Evolutionary conservation across 2,113 vertebrate species (phyloP).

Genomic region (Forbesichthys papilliferus): DNA sequence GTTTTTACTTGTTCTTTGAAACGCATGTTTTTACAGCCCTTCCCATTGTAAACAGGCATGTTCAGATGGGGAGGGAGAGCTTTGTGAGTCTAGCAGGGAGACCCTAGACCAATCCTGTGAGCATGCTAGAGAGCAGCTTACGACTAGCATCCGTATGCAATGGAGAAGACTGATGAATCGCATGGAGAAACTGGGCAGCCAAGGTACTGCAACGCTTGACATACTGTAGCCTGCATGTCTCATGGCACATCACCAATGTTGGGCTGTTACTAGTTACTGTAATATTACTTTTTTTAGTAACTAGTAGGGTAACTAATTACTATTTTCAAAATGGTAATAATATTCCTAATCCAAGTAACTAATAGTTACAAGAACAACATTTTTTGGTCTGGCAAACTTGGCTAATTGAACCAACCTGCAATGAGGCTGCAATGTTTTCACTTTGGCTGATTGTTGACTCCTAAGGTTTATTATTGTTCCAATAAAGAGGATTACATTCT

Average conservation of each 20-base stretch:
- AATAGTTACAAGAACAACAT: too few species aligned
- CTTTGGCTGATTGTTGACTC: too few species aligned
- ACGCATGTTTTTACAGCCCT: background rate
- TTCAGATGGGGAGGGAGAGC: slow-evolving; percentile 86
- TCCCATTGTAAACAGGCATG: slow-evolving; percentile 65
- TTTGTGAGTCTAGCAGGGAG: slow-evolving; percentile 82
- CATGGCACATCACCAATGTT: background rate
- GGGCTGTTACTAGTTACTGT: background rate
- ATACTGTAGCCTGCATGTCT: background rate
- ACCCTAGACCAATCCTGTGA: slow-evolving; percentile 90
- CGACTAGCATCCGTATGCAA: slow-evolving; percentile 94
- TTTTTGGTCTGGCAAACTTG: too few species aligned
- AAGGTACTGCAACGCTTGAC: slow-evolving; percentile 74
- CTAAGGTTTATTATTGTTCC: too few species aligned
- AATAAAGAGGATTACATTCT: too few species aligned
- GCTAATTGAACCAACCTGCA: too few species aligned
- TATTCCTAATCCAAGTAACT: too few species aligned
- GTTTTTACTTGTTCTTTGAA: too few species aligned
- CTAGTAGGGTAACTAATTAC: too few species aligned
- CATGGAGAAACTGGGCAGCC: slow-evolving; percentile 90
- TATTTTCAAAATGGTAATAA: too few species aligned
- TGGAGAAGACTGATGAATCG: slow-evolving; percentile 95
- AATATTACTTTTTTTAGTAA: too few species aligned
- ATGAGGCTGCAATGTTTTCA: too few species aligned
- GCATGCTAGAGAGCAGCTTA: slow-evolving; percentile 89